These are phyloP conservation scores for Hybognathus amarus DNA, from an alignment of 2,797 vertebrate species.

Conservation along the genomic window DNA sequence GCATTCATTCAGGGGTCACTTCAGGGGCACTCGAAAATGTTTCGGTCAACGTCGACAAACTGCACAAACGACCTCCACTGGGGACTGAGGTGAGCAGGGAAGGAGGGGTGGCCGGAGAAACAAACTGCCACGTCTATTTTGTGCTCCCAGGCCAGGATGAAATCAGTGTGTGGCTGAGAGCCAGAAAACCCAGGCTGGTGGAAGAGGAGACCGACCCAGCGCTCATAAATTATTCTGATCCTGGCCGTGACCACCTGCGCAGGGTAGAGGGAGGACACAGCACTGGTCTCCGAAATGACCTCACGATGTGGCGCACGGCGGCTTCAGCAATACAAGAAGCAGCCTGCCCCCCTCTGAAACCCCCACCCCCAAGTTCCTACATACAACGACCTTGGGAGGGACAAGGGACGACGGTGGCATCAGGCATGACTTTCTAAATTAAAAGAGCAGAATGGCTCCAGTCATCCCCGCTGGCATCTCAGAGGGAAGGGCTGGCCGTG, in stretches of 20 bases:
- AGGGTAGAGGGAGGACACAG: slow-evolving; percentile 50
- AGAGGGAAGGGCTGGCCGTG: slow-evolving; percentile 19
- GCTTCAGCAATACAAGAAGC: slow-evolving; percentile 42
- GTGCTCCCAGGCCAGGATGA: slow-evolving; percentile 46
- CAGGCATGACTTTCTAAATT: slow-evolving; percentile 53
- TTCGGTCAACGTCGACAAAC: slow-evolving; percentile 50
- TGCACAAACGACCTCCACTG: slow-evolving; percentile 39
- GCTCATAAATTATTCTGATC: slow-evolving; percentile 65
- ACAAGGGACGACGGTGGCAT: slow-evolving; percentile 32
- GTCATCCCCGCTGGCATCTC: slow-evolving; percentile 29
- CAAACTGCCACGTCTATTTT: slow-evolving; percentile 36
- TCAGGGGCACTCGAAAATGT: slow-evolving; percentile 41
- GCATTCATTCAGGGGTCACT: slow-evolving; percentile 52
- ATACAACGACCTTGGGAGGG: slow-evolving; percentile 47
- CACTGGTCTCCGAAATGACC: slow-evolving; percentile 57
- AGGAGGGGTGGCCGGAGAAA: slow-evolving; percentile 44
- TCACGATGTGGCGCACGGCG: slow-evolving; percentile 46
- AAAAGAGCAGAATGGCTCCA: slow-evolving; percentile 53
- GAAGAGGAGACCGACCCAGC: slow-evolving; percentile 55
- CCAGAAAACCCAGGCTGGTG: slow-evolving; percentile 55
- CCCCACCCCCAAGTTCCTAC: slow-evolving; percentile 23
- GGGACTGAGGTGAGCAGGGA: slow-evolving; percentile 24
- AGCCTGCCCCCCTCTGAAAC: slow-evolving; percentile 27
- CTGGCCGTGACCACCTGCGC: slow-evolving; percentile 64
- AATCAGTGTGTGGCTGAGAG: slow-evolving; percentile 57